Conservation (phyloP, 2,797 vertebrate species). For the Okamejei kenojei region DNA sequence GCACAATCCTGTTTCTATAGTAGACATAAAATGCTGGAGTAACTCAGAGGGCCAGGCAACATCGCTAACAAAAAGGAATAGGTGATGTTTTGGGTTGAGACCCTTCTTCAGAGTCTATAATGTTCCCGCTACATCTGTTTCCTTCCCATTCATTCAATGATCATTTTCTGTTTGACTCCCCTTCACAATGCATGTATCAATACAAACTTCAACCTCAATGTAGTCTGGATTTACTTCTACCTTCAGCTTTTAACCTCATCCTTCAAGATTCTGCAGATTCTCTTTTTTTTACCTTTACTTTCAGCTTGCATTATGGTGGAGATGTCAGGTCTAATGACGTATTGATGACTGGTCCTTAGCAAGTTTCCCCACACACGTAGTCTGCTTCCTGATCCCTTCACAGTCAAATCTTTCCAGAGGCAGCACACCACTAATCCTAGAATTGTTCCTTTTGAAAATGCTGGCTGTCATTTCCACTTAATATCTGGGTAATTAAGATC, state of each 20-base stretch:
- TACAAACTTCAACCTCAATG: neutral
- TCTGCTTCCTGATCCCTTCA: neutral
- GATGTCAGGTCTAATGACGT: neutral
- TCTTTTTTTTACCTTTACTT: neutral
- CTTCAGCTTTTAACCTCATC: neutral
- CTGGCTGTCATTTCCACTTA: neutral
- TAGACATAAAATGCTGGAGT: neutral
- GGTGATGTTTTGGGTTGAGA: too few relatives aligned
- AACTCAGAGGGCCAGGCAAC: too few relatives aligned
- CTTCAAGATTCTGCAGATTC: neutral
- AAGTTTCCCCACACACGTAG: neutral
- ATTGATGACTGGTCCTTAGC: neutral
- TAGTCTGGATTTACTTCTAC: too few relatives aligned
- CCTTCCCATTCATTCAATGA: neutral
- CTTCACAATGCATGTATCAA: too few relatives aligned
- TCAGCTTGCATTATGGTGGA: neutral
- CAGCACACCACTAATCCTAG: neutral
- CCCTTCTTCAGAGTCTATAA: too few relatives aligned
- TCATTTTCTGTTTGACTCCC: neutral
- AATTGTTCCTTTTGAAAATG: conserved; percentile 24
- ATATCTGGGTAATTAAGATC: neutral
- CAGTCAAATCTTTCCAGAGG: neutral
- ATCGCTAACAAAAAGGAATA: too few relatives aligned
- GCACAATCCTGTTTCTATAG: neutral
- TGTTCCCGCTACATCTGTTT: neutral